Conservation (phyloP, 2,888 invertebrate genomes). For the Papilio demoleus region DNA sequence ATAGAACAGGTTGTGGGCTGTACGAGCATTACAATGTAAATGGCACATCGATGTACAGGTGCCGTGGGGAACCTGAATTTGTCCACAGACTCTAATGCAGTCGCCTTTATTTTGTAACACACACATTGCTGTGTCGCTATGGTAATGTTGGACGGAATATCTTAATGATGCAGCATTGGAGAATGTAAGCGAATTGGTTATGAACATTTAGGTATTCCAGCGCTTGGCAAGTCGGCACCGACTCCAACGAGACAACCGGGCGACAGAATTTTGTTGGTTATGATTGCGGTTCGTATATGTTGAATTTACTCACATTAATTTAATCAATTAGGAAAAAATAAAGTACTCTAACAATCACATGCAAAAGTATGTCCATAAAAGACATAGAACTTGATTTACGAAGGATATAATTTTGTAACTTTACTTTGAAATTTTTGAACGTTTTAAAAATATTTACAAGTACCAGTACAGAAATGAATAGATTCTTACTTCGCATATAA, state of each 20-base stretch:
- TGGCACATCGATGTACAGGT: conserved; percentile 79
- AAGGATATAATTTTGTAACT: too few species aligned
- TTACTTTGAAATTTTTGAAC: too few species aligned
- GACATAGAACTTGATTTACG: background rate
- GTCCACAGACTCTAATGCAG: conserved; percentile 52
- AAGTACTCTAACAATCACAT: background rate
- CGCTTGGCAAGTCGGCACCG: conserved; percentile 22
- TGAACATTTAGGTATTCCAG: conserved; percentile 29
- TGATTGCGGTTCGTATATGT: conserved; percentile 25
- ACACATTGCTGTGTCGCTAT: conserved; percentile 58
- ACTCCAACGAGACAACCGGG: conserved; percentile 70
- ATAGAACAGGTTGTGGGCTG: conserved; percentile 77
- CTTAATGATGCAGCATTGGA: conserved; percentile 46
- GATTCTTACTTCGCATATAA: too few species aligned
- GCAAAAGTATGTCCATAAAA: background rate
- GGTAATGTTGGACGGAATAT: conserved; percentile 40
- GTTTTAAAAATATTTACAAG: too few species aligned
- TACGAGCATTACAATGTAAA: conserved; percentile 80
- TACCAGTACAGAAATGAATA: too few species aligned
- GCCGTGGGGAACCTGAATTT: conserved; percentile 72
- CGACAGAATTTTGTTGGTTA: conserved; percentile 54
- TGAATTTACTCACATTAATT: background rate
- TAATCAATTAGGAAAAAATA: background rate
- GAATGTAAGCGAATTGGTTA: conserved; percentile 24
- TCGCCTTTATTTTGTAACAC: conserved; percentile 55